Evolutionary conservation across 2,888 invertebrate species (phyloP).

Genomic region (Drosophila paracracens): DNA sequence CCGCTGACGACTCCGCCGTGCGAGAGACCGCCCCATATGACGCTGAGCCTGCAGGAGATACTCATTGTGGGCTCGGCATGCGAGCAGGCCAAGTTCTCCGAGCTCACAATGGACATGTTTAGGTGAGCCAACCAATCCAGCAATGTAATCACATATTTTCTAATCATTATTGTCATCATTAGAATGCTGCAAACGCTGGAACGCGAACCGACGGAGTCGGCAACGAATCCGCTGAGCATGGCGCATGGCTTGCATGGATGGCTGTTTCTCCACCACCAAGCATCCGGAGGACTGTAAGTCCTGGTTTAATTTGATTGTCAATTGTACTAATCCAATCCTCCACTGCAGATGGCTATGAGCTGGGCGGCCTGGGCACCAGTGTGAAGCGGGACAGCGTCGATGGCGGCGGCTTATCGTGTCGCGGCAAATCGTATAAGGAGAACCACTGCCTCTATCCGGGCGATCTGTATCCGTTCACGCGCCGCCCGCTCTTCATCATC

Average conservation of each 20-base stretch:
- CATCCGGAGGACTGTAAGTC: slow-evolving; percentile 94
- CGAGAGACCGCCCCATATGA: slow-evolving; percentile 94
- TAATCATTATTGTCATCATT: neutral
- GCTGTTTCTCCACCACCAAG: slow-evolving; percentile 92
- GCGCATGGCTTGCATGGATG: slow-evolving; percentile 87
- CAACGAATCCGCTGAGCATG: slow-evolving; percentile 88
- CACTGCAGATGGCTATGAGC: slow-evolving; percentile 92
- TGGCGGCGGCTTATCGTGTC: slow-evolving; percentile 83
- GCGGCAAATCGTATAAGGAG: slow-evolving; percentile 87
- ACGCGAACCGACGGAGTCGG: slow-evolving; percentile 94
- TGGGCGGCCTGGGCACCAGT: slow-evolving; percentile 95
- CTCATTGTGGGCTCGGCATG: slow-evolving; percentile 96
- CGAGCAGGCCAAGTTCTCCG: slow-evolving; percentile 98
- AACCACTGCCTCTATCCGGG: slow-evolving; percentile 95
- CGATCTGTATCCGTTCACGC: slow-evolving; percentile 95
- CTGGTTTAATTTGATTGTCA: fast-evolving
- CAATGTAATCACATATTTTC: too few species aligned
- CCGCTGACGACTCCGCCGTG: slow-evolving; percentile 94
- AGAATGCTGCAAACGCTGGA: slow-evolving; percentile 98
- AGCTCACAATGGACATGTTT: slow-evolving; percentile 99
- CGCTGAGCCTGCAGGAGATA: slow-evolving; percentile 95
- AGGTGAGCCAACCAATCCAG: slow-evolving; percentile 66
- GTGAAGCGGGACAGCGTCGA: slow-evolving; percentile 90
- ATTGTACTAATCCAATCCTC: neutral
- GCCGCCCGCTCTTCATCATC: slow-evolving; percentile 96